Evolutionary conservation across 1,140 invertebrate species (phyloP).

Genomic region (Calosoma granatense): DNA sequence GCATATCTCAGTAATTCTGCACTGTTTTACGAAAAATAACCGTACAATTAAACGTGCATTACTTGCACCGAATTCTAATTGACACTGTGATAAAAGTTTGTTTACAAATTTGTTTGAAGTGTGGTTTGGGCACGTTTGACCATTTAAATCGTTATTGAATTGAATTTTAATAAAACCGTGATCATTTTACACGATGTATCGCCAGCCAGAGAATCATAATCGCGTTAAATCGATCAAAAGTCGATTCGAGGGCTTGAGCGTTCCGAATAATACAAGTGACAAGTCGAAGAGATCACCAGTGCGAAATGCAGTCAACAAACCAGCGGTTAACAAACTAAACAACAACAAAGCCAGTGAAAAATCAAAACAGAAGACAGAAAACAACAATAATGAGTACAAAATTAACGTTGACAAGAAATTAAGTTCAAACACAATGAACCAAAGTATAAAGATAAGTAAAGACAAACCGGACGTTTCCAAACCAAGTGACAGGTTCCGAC

Average conservation of each 20-base stretch:
- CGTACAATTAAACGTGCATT: too few relatives aligned
- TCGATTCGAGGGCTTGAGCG: constrained; percentile 24
- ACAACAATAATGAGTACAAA: constrained; percentile 2
- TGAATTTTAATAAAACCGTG: too few relatives aligned
- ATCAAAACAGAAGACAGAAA: background rate
- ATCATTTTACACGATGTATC: too few relatives aligned
- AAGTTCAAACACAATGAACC: background rate
- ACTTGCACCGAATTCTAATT: too few relatives aligned
- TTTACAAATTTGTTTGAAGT: too few relatives aligned
- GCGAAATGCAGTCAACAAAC: background rate
- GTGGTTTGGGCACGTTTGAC: too few relatives aligned
- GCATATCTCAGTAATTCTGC: too few relatives aligned
- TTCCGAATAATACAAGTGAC: background rate
- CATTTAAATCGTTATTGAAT: too few relatives aligned
- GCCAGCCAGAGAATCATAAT: constrained; percentile 28
- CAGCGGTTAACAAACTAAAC: background rate
- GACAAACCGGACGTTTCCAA: background rate
- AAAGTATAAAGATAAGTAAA: background rate
- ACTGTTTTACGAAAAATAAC: too few relatives aligned
- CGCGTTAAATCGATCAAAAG: constrained; percentile 30
- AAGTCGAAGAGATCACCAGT: background rate
- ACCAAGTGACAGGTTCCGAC: background rate
- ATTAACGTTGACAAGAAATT: too few relatives aligned
- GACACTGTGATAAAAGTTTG: too few relatives aligned
- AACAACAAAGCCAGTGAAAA: background rate